phyloP scores from a whole-genome alignment of 2,797 vertebrate species.

The Darevskia nairensis region DNA sequence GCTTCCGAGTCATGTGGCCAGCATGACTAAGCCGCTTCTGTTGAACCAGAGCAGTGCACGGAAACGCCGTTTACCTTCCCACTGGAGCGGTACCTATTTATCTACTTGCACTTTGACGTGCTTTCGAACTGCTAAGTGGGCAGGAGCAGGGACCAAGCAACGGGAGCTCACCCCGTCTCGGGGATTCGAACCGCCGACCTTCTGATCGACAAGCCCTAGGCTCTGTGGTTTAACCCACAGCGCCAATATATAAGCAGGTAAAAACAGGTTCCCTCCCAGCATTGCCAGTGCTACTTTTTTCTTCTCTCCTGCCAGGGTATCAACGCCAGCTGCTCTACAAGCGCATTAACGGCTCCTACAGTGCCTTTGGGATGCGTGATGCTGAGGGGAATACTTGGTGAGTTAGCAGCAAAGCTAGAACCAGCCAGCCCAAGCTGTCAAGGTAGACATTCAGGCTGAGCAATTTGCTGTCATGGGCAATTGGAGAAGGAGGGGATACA shows the following conservation, averaged over 20 bases:
- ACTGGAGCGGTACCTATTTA: too few relatives aligned
- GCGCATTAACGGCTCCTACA: slow-evolving; percentile 62
- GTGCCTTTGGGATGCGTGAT: slow-evolving; percentile 64
- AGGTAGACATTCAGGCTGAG: neutral
- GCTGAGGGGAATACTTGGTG: slow-evolving; percentile 70
- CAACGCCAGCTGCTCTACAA: slow-evolving; percentile 68
- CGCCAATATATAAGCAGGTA: neutral
- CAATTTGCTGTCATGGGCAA: neutral
- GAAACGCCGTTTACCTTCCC: too few relatives aligned
- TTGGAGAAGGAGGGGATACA: neutral
- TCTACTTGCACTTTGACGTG: too few relatives aligned
- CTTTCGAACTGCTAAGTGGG: too few relatives aligned
- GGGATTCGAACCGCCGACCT: too few relatives aligned
- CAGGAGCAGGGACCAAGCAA: too few relatives aligned
- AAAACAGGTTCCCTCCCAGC: neutral
- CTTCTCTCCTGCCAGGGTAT: slow-evolving; percentile 57
- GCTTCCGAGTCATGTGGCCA: too few relatives aligned
- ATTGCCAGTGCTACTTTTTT: neutral
- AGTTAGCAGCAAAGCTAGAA: neutral
- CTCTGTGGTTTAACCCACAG: too few relatives aligned
- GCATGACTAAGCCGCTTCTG: too few relatives aligned
- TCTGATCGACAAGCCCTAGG: too few relatives aligned
- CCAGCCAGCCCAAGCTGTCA: neutral
- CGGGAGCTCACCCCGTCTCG: too few relatives aligned
- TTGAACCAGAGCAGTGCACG: too few relatives aligned